Percentiles rank a stretch among this genome's conserved stretches.
phyloP scores from a whole-genome alignment of 2,888 invertebrate species.

The Blastobasis adustella region DNA sequence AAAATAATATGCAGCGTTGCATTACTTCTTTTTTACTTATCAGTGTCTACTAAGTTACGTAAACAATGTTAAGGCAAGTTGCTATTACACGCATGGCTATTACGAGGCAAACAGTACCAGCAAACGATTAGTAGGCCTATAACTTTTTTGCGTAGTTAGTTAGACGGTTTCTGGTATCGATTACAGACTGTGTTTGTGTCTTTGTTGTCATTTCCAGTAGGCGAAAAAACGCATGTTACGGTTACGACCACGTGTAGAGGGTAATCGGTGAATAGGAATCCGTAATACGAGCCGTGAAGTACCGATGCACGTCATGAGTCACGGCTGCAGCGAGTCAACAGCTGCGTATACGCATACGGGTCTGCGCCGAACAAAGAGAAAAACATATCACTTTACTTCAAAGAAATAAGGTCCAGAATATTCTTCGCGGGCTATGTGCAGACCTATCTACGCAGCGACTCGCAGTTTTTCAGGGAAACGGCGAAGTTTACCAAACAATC shows the following conservation, averaged over 20 bases:
- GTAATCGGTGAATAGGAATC: conserved; percentile 22
- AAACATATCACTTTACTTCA: too few relatives aligned
- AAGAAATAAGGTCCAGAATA: too few relatives aligned
- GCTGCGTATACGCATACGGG: conserved; percentile 7
- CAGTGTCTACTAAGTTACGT: too few relatives aligned
- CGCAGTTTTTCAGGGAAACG: neutral
- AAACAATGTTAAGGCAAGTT: too few relatives aligned
- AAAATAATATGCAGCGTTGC: too few relatives aligned
- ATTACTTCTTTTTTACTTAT: too few relatives aligned
- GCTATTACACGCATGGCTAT: too few relatives aligned
- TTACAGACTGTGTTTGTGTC: conserved; percentile 16
- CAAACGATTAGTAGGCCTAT: too few relatives aligned
- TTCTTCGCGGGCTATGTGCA: too few relatives aligned
- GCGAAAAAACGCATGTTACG: conserved; percentile 5
- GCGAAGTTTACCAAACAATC: conserved; percentile 16
- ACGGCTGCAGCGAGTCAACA: conserved; percentile 11
- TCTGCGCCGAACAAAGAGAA: neutral
- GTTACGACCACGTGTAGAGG: conserved; percentile 21
- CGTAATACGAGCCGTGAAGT: conserved; percentile 18
- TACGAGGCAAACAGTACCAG: too few relatives aligned
- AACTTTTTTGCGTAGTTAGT: conserved; percentile 7
- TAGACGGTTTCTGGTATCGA: conserved; percentile 18
- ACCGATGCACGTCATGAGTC: conserved; percentile 12
- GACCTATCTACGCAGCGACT: too few relatives aligned
- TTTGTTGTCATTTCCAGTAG: conserved; percentile 21